Percentiles rank a stretch among this genome's conserved stretches.
Evolutionary conservation across 2,797 vertebrate species (phyloP).

Genomic region (Astyanax mexicanus): DNA sequence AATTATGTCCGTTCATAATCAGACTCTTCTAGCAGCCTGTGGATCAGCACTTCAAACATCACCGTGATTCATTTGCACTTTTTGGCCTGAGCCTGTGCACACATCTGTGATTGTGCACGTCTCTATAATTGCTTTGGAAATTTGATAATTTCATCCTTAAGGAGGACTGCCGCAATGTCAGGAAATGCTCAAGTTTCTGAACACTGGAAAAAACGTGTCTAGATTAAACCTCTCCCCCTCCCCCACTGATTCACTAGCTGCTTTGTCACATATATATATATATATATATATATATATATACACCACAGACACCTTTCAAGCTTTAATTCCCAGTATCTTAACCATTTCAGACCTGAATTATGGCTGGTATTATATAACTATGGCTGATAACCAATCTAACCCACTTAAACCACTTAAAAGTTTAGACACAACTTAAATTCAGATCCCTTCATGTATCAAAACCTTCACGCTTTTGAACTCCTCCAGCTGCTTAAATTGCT

Average conservation of each 20-base stretch:
- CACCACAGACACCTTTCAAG: no score
- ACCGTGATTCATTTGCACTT: constrained; percentile 32
- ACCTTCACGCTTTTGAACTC: no score
- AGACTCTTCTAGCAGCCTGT: constrained; percentile 41
- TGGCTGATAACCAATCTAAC: no score
- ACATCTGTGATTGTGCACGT: constrained; percentile 43
- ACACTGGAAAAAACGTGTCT: constrained; percentile 82
- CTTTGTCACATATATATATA: constrained; percentile 18
- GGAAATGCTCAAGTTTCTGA: constrained; percentile 80
- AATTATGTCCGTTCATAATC: constrained; percentile 8
- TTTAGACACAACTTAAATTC: no score
- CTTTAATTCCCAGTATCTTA: background rate
- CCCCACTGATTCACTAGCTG: background rate
- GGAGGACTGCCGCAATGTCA: constrained; percentile 69
- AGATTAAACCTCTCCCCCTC: constrained; percentile 75
- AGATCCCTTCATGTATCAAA: no score
- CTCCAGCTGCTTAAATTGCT: no score
- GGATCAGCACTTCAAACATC: constrained; percentile 57
- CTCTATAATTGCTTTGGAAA: constrained; percentile 82
- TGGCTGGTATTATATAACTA: no score
- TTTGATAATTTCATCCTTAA: constrained; percentile 85
- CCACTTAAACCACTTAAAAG: no score
- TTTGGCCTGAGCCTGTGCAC: constrained; percentile 21
- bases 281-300: no score
- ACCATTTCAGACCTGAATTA: background rate